Conservation (phyloP, 2,888 invertebrate species). For the Philaethria dido region DNA sequence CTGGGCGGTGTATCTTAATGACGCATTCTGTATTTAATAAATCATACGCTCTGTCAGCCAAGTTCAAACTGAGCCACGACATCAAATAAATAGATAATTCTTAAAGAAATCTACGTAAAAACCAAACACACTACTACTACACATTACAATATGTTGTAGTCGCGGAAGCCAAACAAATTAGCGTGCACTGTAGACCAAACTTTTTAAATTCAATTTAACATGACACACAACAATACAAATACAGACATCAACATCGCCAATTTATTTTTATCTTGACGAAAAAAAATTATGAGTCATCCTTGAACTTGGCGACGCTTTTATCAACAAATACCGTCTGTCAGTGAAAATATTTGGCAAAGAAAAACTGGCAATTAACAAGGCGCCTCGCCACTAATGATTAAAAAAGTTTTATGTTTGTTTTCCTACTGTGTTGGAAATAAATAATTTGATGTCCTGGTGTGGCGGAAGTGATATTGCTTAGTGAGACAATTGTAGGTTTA, state of each 20-base stretch:
- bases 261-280: conserved; percentile 19
- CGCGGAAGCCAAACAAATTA: neutral
- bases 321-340: conserved; percentile 36
- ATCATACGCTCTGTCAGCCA: too few relatives aligned
- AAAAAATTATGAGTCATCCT: conserved; percentile 30
- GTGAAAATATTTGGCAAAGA: conserved; percentile 33
- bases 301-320: conserved; percentile 28
- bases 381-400: conserved; percentile 30
- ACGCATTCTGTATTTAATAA: too few relatives aligned
- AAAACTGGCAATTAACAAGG: conserved; percentile 26
- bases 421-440: neutral
- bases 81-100: too few relatives aligned
- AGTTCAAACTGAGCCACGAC: too few relatives aligned
- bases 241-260: neutral
- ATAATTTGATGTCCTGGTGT: neutral
- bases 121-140: neutral
- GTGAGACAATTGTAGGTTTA: neutral
- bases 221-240: conserved; percentile 9
- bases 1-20: too few relatives aligned
- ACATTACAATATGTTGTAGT: neutral
- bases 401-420: conserved; percentile 25
- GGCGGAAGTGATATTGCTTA: neutral
- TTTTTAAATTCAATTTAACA: conserved; percentile 2
- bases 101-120: neutral
- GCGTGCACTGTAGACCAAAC: neutral